Evolutionary conservation across 2,888 invertebrate species (phyloP).

Genomic region (Sinohyriopsis cumingii): DNA sequence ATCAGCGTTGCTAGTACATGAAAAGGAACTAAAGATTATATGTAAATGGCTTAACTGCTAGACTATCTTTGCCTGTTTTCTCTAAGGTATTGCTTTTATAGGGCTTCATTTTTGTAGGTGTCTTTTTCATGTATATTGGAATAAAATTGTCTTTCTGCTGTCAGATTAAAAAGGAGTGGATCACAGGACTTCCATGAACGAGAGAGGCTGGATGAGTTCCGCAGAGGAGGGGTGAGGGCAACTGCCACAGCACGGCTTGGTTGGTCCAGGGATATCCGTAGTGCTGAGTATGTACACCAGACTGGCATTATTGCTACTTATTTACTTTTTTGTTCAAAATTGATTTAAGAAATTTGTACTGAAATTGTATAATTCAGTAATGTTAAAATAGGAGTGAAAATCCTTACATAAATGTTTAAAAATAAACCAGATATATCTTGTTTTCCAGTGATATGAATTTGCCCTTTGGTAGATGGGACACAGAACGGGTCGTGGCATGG

Average conservation of each 20-base stretch:
- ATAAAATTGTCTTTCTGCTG: no score
- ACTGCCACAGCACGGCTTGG: slow-evolving; percentile 82
- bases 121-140: no score
- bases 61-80: no score
- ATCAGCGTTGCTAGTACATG: no score
- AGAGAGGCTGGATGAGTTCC: slow-evolving; percentile 73
- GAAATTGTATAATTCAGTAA: no score
- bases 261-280: slow-evolving; percentile 75
- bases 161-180: slow-evolving; percentile 73
- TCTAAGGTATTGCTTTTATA: no score
- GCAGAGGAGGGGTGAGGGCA: slow-evolving; percentile 80
- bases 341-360: neutral
- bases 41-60: no score
- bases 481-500: slow-evolving; percentile 77
- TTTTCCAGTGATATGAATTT: slow-evolving; percentile 78
- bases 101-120: no score
- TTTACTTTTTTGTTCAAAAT: neutral
- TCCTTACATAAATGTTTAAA: no score
- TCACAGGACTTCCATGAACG: slow-evolving; percentile 71
- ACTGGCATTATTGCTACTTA: neutral
- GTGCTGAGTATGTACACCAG: slow-evolving; percentile 51
- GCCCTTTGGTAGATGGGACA: slow-evolving; percentile 87
- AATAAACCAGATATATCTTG: neutral
- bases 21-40: no score
- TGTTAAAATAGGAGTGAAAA: no score